Evolutionary conservation across 1,140 invertebrate genomes (phyloP).

Genomic region (Dreissena rostriformis): DNA sequence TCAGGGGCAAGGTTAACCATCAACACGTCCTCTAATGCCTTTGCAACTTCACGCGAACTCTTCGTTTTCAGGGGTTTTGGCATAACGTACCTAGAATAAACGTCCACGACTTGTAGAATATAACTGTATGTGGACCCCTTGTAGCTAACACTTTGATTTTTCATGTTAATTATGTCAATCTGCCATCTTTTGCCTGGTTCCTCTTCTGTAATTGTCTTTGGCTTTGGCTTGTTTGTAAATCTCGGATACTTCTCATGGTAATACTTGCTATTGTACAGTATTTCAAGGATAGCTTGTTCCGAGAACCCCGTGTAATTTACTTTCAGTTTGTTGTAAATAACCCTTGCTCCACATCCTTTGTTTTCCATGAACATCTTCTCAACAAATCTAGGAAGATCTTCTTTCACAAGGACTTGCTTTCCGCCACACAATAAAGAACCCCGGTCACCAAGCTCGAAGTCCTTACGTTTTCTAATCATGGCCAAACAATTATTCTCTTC

Average conservation of each 20-base stretch:
- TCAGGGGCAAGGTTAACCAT: conserved; percentile 12
- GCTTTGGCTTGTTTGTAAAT: conserved; percentile 2
- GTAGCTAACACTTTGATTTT: background rate
- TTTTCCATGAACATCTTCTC: conserved; percentile 6
- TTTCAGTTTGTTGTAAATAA: conserved; percentile 7
- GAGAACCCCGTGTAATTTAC: conserved; percentile 5
- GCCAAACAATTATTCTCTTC: conserved; percentile 23
- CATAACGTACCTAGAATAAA: conserved; percentile 23
- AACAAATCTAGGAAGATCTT: conserved; percentile 6
- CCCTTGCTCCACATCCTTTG: conserved; percentile 4
- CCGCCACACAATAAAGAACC: conserved; percentile 4
- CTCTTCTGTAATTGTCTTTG: conserved; percentile 6
- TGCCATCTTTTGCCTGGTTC: conserved; percentile 4
- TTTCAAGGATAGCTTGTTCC: conserved; percentile 5
- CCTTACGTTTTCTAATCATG: conserved; percentile 28
- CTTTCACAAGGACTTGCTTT: conserved; percentile 5
- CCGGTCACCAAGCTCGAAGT: conserved; percentile 20
- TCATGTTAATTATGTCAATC: conserved; percentile 3
- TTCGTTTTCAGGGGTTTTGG: conserved; percentile 26
- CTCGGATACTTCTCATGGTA: conserved; percentile 5
- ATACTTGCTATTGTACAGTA: conserved; percentile 6
- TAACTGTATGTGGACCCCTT: conserved; percentile 9
- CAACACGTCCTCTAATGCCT: conserved; percentile 22
- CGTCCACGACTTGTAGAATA: conserved; percentile 7
- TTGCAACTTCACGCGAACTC: conserved; percentile 25